Evolutionary conservation across 2,797 vertebrate genomes (phyloP).

Genomic region (Sebastes hopkinsi): DNA sequence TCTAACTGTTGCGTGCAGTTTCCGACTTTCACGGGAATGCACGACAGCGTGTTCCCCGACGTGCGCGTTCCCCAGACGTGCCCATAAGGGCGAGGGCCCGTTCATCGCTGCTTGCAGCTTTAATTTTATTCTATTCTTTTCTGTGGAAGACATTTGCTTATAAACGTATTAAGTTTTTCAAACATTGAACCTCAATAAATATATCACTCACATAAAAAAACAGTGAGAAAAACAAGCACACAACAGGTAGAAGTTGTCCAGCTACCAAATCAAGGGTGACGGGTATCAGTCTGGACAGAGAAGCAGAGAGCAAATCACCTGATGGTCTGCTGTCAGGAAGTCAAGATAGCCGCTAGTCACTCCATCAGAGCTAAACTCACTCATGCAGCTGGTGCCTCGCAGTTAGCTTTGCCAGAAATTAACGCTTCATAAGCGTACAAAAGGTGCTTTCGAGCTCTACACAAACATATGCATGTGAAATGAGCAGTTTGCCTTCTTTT

Average conservation of each 20-base stretch:
- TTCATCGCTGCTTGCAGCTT: too few relatives aligned
- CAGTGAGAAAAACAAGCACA: background rate
- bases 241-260: background rate
- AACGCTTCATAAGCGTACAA: constrained; percentile 43
- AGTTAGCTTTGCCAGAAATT: constrained; percentile 30
- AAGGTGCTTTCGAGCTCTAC: constrained; percentile 40
- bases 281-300: constrained; percentile 6
- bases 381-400: constrained; percentile 22
- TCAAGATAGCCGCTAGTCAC: constrained; percentile 18
- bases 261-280: constrained; percentile 1
- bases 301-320: constrained; percentile 9
- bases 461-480: constrained; percentile 69
- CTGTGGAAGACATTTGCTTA: background rate
- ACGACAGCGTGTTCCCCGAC: too few relatives aligned
- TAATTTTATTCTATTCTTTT: background rate
- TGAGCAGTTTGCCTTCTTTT: constrained; percentile 59
- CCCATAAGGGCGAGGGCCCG: too few relatives aligned
- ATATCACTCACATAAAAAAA: background rate
- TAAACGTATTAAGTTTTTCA: background rate
- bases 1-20: too few relatives aligned
- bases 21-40: too few relatives aligned
- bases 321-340: constrained; percentile 23
- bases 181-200: background rate
- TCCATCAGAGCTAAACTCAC: constrained; percentile 24
- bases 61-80: too few relatives aligned